Evolutionary conservation across 2,888 invertebrate genomes (phyloP), one percentile per base, ranked within the genome.

Genomic region (Koerneria pararmatus): DNA sequence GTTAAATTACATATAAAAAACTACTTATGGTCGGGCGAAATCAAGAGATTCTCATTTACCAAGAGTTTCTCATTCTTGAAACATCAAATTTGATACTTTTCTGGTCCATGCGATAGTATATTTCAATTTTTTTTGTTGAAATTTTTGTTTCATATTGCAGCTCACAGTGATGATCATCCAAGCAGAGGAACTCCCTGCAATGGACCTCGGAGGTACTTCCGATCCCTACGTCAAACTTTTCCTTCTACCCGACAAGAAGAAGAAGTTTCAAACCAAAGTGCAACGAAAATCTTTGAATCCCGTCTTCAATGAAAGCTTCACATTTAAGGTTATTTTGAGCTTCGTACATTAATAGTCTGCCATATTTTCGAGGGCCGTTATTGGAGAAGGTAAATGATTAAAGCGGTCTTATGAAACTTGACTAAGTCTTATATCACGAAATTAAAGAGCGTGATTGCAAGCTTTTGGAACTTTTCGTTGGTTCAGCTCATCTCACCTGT

Each of bases 171-270:
- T 93, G 71, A 95, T 98, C 46, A 90, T 94, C 78, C 95, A 95
- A 88, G 97, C 95, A 41, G 94, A 95, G 84, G 95, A 97, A 68
- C 88, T 98, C 68, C 97, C 97, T 35, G 97, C 95, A 48, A 88
- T 98, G 83, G 97, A 98, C 83, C 93, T 98, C 92, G 95, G 95
- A 27, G 97, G 19, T 4, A 66, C 24, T 31, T 32, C 63, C 51
- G 76, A 98, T 88, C 98, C 98, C 29, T 98, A 98, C 84, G 97
- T 98, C 67, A 98, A 98, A 87, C 83, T 87, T 64, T 98, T 95
- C 86, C 88, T 98, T 71, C 88, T 98, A 72, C 98, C 98, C 1
- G 98, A 98, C 85, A 98, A 98, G 87, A 98, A 98, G 88, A 98
- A 98, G 88, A 98, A 98, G 86, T 95, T 94, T 85, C 95, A 97